Conservation (phyloP, 2,113 vertebrate species). For the Castor canadensis region DNA sequence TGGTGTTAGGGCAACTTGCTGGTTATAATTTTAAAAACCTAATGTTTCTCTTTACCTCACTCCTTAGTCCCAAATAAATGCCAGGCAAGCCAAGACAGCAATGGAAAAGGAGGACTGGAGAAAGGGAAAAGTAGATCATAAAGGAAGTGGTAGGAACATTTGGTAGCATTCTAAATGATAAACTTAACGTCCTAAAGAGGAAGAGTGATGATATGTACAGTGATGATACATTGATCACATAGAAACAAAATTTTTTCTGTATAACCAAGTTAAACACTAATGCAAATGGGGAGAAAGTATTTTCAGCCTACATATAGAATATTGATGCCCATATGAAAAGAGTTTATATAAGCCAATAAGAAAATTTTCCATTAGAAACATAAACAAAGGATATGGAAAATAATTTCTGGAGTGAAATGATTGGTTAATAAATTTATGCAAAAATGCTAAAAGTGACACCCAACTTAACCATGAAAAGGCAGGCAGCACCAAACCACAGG, state of each 20-base stretch:
- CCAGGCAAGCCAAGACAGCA: background rate
- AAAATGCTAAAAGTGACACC: background rate
- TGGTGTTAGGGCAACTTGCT: background rate
- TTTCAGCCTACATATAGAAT: background rate
- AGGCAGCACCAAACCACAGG: no score
- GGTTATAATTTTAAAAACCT: background rate
- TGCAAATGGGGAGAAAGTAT: background rate
- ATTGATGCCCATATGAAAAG: background rate
- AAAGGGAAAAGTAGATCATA: background rate
- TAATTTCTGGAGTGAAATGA: background rate
- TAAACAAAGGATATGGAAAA: background rate
- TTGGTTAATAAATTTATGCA: background rate
- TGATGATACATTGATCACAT: background rate
- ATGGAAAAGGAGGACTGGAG: background rate
- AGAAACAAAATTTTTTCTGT: background rate
- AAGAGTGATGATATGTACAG: background rate
- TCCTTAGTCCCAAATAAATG: background rate
- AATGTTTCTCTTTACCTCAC: background rate
- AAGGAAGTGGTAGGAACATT: background rate
- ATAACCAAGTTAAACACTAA: background rate
- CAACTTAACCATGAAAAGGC: no score
- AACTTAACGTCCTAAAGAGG: background rate
- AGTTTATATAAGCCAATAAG: constrained; percentile 11
- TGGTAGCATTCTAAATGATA: background rate
- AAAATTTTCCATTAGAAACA: background rate